Evolutionary conservation across 1,140 invertebrate genomes (phyloP), one percentile per base, ranked within the genome.

Genomic region (Drosophila novamexicana): DNA sequence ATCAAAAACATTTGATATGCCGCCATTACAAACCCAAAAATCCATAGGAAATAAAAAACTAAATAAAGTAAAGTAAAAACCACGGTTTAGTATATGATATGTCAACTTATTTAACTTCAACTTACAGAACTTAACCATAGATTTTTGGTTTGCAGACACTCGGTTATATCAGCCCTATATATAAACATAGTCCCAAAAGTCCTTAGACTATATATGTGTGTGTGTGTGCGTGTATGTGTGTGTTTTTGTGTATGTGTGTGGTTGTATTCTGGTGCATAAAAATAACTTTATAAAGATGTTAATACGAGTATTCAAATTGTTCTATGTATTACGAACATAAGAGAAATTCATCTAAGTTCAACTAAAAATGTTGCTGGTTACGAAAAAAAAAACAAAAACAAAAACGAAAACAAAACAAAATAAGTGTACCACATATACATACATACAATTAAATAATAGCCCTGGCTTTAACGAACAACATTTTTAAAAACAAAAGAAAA

Each of bases 281-380:
- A 45, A 34, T 39, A 36, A 58, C 12, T 40, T 34, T 37, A 63
- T 16, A 14, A 16, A 59, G 1, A 49, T 40, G 32, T 61, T 69
- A 52, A 52, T 40, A 64, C 6, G 14, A 64, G 39, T 69, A 57
- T 69, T 69, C 39, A 44, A 69, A 75, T 69, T 62, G 54, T 54
- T 67, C 57, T 58, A 37, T 61, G 49, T 40, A 70, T 72, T 49
- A 36, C 32, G 14, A 44, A 47, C 54, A 45, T 44, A 71, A 74
- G 68, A 58, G 32, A 64, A 64, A 39, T 49, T 65, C 64, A 73
- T 32, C 49, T 34, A 50, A 32, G 29, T 59, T 64, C 65, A 80
- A 74, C 79, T 68, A 29, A 49, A 57, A 77, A 57, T 82, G 58
- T 81, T 80, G 71, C 75, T 81, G 57, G 69, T 81, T 81, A 66